phyloP scores from a whole-genome alignment of 2,888 invertebrate genomes.

The Noctua janthina region DNA sequence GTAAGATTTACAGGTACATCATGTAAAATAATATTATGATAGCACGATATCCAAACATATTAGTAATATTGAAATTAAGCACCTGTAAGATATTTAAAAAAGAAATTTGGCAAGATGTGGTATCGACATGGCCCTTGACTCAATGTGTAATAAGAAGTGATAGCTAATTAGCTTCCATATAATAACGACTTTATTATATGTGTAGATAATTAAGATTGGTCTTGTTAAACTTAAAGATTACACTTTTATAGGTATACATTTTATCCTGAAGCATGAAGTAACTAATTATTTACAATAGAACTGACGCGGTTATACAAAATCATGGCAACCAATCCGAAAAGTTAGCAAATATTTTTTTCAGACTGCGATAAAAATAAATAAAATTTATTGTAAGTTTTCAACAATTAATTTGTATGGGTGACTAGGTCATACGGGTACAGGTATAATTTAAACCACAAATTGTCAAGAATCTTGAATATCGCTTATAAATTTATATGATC shows the following conservation, averaged over 20 bases:
- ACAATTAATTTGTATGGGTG: neutral
- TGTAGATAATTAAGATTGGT: constrained; percentile 1
- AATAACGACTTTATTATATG: constrained; percentile 1
- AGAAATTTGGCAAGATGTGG: constrained; percentile 64
- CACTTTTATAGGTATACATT: neutral
- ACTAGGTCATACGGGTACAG: neutral
- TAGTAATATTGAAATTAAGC: constrained; percentile 54
- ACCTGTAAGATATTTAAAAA: constrained; percentile 55
- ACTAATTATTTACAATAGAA: constrained; percentile 18
- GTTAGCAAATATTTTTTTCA: neutral
- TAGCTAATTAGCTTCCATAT: constrained; percentile 15
- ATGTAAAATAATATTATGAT: constrained; percentile 74
- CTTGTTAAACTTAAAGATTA: neutral
- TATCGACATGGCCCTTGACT: constrained; percentile 24
- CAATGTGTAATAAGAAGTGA: constrained; percentile 29
- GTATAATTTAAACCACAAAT: constrained; percentile 6
- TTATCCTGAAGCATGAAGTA: constrained; percentile 16
- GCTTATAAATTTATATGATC: constrained; percentile 42
- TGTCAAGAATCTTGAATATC: constrained; percentile 34
- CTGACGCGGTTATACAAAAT: neutral
- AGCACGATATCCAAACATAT: constrained; percentile 66
- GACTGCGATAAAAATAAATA: neutral
- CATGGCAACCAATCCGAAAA: constrained; percentile 1
- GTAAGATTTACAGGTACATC: constrained; percentile 86
- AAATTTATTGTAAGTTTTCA: neutral